phyloP scores from a whole-genome alignment of 2,113 vertebrate genomes.

The Osmerus eperlanus region DNA sequence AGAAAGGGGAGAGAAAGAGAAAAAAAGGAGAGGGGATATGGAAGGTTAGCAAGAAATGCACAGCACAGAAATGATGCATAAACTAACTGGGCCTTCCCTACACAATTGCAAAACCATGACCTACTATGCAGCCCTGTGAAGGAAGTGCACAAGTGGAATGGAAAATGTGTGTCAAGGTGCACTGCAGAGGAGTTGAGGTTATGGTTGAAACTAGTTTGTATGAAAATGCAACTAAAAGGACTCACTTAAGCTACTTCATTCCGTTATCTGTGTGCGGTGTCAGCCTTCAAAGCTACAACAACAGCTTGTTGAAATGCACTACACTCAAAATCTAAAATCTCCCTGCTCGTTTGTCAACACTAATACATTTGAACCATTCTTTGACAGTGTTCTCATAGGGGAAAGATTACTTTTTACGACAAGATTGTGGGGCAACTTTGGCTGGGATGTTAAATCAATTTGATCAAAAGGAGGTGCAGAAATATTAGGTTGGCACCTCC shows the following conservation, averaged over 20 bases:
- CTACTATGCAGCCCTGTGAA: slow-evolving; percentile 54
- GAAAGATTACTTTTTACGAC: slow-evolving; percentile 57
- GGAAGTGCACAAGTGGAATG: slow-evolving; percentile 55
- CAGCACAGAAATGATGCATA: no score
- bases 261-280: no score
- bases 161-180: slow-evolving; percentile 61
- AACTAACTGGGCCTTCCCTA: slow-evolving; percentile 60
- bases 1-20: neutral
- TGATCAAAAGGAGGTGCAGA: slow-evolving; percentile 15
- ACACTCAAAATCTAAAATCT: no score
- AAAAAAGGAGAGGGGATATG: neutral
- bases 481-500: no score
- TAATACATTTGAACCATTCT: no score
- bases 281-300: neutral
- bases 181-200: slow-evolving; percentile 20
- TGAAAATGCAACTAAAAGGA: neutral
- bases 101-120: slow-evolving; percentile 66
- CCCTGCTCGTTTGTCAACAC: no score
- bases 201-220: slow-evolving; percentile 5
- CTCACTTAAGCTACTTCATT: no score
- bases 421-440: slow-evolving; percentile 24
- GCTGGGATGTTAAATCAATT: slow-evolving; percentile 49
- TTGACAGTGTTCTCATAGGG: slow-evolving; percentile 53
- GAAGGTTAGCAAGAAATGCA: no score
- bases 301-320: no score